Conservation (phyloP, 1,140 invertebrate genomes). For the Gryon sp. region DNA sequence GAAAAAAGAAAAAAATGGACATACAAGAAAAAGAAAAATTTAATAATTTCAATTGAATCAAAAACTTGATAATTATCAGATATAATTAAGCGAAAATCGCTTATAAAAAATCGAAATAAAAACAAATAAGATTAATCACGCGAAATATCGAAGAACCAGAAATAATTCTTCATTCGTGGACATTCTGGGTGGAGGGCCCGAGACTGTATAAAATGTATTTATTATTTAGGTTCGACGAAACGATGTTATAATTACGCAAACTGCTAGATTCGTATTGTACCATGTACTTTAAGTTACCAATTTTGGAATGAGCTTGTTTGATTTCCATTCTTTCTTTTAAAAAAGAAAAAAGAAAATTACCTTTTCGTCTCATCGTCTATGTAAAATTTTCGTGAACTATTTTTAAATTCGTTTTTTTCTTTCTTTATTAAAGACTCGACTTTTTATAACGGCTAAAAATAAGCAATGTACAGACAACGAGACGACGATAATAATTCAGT, state of each 20-base stretch:
- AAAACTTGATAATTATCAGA: too few relatives aligned
- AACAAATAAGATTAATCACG: not conserved
- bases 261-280: constrained; percentile 65
- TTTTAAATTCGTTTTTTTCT: not conserved
- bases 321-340: too few relatives aligned
- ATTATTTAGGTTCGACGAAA: constrained; percentile 79
- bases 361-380: too few relatives aligned
- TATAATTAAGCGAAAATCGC: too few relatives aligned
- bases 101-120: not conserved
- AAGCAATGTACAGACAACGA: constrained; percentile 62
- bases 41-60: too few relatives aligned
- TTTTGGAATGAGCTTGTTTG: constrained; percentile 63
- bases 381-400: not conserved
- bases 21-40: constrained; percentile 21
- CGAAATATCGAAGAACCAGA: constrained; percentile 3
- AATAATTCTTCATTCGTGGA: constrained; percentile 45
- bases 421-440: not conserved
- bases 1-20: constrained; percentile 11
- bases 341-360: too few relatives aligned
- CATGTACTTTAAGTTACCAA: constrained; percentile 76
- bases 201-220: constrained; percentile 80
- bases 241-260: constrained; percentile 74
- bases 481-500: constrained; percentile 32
- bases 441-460: constrained; percentile 18
- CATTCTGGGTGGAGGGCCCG: constrained; percentile 77